Evolutionary conservation across 2,888 invertebrate genomes (phyloP).

Genomic region (Stenodema calcarata): DNA sequence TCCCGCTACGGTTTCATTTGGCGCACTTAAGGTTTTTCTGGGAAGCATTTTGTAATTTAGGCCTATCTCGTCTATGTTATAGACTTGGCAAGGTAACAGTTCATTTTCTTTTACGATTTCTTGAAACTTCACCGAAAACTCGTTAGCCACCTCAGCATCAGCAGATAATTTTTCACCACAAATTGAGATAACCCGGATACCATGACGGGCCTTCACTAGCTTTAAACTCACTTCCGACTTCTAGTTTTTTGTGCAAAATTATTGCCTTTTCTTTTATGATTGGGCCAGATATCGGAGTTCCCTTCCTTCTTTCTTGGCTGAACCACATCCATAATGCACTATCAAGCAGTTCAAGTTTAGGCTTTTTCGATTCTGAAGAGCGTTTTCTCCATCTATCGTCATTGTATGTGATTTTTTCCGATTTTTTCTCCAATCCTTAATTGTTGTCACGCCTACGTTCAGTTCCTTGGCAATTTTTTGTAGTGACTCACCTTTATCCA

Average conservation of each 20-base stretch:
- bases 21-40: conserved; percentile 49
- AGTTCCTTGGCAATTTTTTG: conserved; percentile 50
- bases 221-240: conserved; percentile 42
- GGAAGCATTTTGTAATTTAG: conserved; percentile 27
- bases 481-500: conserved; percentile 49
- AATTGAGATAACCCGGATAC: conserved; percentile 48
- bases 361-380: conserved; percentile 51
- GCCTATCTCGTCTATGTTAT: conserved; percentile 23
- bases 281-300: conserved; percentile 51
- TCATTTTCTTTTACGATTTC: conserved; percentile 35
- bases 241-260: conserved; percentile 50
- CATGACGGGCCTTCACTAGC: conserved; percentile 52
- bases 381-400: conserved; percentile 42
- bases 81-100: conserved; percentile 50
- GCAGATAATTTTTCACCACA: conserved; percentile 54
- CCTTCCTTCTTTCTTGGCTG: conserved; percentile 50
- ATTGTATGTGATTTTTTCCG: conserved; percentile 43
- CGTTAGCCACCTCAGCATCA: conserved; percentile 45
- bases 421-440: conserved; percentile 50
- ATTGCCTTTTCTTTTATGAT: conserved; percentile 53
- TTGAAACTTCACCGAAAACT: conserved; percentile 35
- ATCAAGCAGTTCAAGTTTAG: conserved; percentile 49
- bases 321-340: conserved; percentile 53
- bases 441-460: conserved; percentile 24
- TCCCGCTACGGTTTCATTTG: too few species aligned